Percentiles rank a stretch among this genome's conserved stretches.
Conservation (phyloP, 2,797 vertebrate species). For the Miichthys miiuy region DNA sequence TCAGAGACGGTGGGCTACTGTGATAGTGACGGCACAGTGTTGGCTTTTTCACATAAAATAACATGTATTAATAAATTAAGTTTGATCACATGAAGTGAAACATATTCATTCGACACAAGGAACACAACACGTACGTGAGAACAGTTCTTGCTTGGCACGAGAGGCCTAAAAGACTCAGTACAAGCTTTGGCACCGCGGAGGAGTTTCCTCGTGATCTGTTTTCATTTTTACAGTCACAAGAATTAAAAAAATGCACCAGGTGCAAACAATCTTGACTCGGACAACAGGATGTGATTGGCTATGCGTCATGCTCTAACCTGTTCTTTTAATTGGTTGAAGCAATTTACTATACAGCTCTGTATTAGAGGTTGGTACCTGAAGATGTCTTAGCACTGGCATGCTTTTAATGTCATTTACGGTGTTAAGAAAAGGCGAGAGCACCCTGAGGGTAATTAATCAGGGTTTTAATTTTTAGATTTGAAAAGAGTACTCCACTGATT, state of each 20-base stretch:
- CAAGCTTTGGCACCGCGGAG: slow-evolving; percentile 75
- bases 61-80: slow-evolving; percentile 80
- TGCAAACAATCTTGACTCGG: slow-evolving; percentile 33
- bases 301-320: neutral
- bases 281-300: slow-evolving; percentile 11
- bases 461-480: neutral
- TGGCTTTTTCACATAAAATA: slow-evolving; percentile 63
- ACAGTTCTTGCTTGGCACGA: slow-evolving; percentile 71
- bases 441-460: slow-evolving; percentile 18
- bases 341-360: slow-evolving; percentile 10
- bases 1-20: slow-evolving; percentile 21
- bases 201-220: slow-evolving; percentile 23
- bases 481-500: neutral
- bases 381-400: slow-evolving; percentile 24
- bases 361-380: slow-evolving; percentile 25
- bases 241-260: slow-evolving; percentile 33
- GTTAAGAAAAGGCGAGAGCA: slow-evolving; percentile 22
- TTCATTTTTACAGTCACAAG: slow-evolving; percentile 37
- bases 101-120: slow-evolving; percentile 56
- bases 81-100: slow-evolving; percentile 59
- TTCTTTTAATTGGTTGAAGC: neutral
- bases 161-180: slow-evolving; percentile 56
- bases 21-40: slow-evolving; percentile 63
- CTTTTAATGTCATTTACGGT: slow-evolving; percentile 20
- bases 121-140: slow-evolving; percentile 48